A percentile compares a stretch with the other conserved stretches of the same genome.
These are phyloP conservation scores for Haemorhous mexicanus DNA, from an alignment of 2,113 vertebrate species.

Conservation along the genomic window DNA sequence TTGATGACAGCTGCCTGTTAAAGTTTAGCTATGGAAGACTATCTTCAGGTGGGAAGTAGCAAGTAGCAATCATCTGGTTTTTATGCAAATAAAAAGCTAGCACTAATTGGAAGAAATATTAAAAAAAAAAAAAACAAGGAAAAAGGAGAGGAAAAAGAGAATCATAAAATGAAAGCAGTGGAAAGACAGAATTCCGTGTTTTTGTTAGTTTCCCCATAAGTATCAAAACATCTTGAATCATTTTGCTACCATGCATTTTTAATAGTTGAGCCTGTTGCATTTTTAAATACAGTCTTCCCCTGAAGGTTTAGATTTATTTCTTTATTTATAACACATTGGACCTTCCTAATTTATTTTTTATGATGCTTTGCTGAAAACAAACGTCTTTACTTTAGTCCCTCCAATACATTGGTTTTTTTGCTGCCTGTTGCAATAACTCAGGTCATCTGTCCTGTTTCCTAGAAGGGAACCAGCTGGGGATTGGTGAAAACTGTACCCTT, in stretches of 20 bases:
- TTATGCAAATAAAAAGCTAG: not conserved
- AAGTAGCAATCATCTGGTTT: not conserved
- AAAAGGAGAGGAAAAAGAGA: not conserved
- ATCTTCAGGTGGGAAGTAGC: not conserved
- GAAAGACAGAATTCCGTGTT: not conserved
- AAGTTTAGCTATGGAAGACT: not conserved
- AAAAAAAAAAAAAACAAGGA: not conserved
- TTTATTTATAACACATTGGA: not conserved
- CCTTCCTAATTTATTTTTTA: not conserved
- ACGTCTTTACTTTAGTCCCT: not conserved
- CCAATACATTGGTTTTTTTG: not conserved
- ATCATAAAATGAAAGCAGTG: not conserved
- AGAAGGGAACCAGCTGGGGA: not conserved
- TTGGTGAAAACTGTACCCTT: not conserved
- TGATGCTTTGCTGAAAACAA: not conserved
- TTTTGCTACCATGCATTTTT: slow-evolving; percentile 33
- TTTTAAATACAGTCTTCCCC: not conserved
- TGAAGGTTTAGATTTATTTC: not conserved
- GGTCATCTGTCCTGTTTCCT: not conserved
- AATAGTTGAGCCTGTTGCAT: slow-evolving; percentile 3
- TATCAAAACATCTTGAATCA: not conserved
- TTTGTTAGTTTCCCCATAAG: not conserved
- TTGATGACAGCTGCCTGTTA: not conserved
- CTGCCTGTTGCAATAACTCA: not conserved
- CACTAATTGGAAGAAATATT: not conserved